Evolutionary conservation across 2,888 invertebrate species (phyloP).

Genomic region (Acanthococcus lagerstroemiae): DNA sequence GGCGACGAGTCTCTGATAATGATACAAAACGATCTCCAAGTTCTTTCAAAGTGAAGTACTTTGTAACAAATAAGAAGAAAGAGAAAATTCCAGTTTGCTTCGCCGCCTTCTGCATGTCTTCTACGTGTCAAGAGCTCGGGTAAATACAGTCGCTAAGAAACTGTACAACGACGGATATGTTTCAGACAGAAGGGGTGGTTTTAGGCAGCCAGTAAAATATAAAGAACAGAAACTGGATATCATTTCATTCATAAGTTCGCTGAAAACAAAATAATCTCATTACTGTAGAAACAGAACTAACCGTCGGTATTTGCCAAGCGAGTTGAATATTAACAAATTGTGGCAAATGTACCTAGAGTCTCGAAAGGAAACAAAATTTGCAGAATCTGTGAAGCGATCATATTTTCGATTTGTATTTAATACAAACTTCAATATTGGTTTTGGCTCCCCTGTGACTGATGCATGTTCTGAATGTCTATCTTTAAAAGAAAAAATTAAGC

Average conservation of each 20-base stretch:
- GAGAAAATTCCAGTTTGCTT: not conserved
- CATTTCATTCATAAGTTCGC: not conserved
- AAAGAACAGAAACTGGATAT: not conserved
- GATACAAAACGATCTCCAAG: not conserved
- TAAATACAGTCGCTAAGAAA: not conserved
- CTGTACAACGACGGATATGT: not conserved
- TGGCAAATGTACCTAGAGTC: not conserved
- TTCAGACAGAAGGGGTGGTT: not conserved
- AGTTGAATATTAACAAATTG: not conserved
- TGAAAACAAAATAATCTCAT: not conserved
- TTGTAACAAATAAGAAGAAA: not conserved
- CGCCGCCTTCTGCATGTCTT: not conserved
- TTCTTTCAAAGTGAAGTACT: not conserved
- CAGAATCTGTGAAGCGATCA: not conserved
- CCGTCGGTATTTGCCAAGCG: not conserved
- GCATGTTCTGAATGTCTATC: not conserved
- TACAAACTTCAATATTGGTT: not conserved
- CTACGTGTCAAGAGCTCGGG: not conserved
- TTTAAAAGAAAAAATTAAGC: not conserved
- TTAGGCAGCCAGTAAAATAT: not conserved
- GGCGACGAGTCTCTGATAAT: not conserved
- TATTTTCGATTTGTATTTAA: not conserved
- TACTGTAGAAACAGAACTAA: not conserved
- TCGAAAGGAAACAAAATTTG: not conserved
- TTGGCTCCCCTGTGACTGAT: not conserved